Percentiles rank a stretch among this genome's conserved stretches.
Conservation (phyloP, 2,797 vertebrate species). For the Sebastes hopkinsi region DNA sequence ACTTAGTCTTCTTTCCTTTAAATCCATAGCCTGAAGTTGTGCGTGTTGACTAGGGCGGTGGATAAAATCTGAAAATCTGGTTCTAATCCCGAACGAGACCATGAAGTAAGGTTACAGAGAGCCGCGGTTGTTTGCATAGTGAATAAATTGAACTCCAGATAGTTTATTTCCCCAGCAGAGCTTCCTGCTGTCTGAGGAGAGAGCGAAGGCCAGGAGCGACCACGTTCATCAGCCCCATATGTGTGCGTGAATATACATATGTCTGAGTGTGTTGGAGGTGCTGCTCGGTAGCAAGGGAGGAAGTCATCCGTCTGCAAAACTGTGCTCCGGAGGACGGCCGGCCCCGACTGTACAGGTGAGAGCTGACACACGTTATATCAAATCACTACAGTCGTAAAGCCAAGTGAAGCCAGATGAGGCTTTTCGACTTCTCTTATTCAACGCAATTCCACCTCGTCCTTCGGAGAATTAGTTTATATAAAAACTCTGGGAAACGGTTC, state of each 20-base stretch:
- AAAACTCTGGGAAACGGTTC: constrained; percentile 30
- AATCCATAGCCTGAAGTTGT: neutral
- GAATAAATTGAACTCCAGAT: constrained; percentile 45
- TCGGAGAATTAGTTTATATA: constrained; percentile 6
- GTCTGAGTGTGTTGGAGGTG: constrained; percentile 30
- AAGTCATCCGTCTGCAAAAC: constrained; percentile 68
- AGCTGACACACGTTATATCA: constrained; percentile 63
- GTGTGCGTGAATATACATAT: neutral
- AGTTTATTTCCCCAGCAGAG: constrained; percentile 66
- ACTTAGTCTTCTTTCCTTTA: neutral
- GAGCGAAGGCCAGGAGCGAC: constrained; percentile 36
- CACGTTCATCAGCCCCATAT: constrained; percentile 16
- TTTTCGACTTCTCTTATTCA: neutral
- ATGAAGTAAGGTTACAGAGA: constrained; percentile 27
- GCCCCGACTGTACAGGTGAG: constrained; percentile 66
- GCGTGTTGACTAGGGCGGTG: neutral
- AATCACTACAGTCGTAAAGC: constrained; percentile 55
- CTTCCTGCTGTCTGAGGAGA: constrained; percentile 52
- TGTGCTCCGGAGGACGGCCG: constrained; percentile 24
- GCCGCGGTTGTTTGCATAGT: constrained; percentile 46
- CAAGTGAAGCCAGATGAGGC: constrained; percentile 71
- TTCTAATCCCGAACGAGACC: constrained; percentile 32
- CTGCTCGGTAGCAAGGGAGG: constrained; percentile 69
- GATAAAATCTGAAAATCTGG: constrained; percentile 39
- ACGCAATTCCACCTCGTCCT: neutral